These are phyloP conservation scores for Lichenostomus cassidix DNA, from an alignment of 2,113 vertebrate species.

Conservation along the genomic window DNA sequence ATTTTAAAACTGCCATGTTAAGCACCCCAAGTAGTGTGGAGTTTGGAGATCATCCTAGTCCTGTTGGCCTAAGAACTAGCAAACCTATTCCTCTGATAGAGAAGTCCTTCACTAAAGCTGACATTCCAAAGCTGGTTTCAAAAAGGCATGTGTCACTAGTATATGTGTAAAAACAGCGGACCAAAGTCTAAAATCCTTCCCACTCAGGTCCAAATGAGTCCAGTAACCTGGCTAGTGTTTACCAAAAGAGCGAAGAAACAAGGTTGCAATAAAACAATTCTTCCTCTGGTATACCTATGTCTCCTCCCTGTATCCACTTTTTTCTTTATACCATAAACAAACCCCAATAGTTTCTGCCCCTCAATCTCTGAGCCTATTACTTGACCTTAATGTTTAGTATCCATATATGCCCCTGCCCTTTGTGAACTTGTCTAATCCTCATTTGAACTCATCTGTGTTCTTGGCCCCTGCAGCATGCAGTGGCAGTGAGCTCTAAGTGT, in stretches of 20 bases:
- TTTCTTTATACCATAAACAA: neutral
- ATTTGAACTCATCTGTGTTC: neutral
- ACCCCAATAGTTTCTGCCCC: neutral
- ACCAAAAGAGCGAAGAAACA: neutral
- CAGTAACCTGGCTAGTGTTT: neutral
- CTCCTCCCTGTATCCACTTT: neutral
- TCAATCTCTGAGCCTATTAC: neutral
- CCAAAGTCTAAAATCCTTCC: constrained; percentile 7
- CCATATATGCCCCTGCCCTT: neutral
- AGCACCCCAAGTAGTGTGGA: neutral
- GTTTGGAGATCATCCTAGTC: neutral
- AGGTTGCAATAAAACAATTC: neutral
- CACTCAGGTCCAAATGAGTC: neutral
- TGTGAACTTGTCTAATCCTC: neutral
- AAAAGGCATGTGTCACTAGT: neutral
- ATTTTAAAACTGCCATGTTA: neutral
- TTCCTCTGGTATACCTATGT: neutral
- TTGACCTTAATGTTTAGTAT: neutral
- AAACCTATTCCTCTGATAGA: neutral
- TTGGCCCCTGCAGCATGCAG: neutral
- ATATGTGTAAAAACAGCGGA: neutral
- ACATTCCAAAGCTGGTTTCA: neutral
- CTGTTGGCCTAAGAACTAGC: neutral
- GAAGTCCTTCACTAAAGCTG: neutral
- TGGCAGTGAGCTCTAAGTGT: neutral